Evolutionary conservation across 2,888 invertebrate species (phyloP).

Genomic region (Patella ulyssiponensis): DNA sequence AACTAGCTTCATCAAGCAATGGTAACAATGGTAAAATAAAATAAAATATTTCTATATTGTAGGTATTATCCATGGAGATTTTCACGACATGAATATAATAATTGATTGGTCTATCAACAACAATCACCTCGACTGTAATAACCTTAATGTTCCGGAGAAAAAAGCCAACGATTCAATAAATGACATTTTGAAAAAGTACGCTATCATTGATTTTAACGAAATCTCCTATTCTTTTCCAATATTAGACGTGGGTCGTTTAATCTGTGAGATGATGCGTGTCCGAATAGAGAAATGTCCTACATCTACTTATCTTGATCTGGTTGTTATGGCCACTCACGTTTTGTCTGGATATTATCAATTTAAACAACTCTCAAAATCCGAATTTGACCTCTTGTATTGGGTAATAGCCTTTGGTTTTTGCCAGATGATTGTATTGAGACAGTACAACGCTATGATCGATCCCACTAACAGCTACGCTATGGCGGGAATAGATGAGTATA

Average conservation of each 20-base stretch:
- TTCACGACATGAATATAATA: constrained; percentile 24
- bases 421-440: too few species aligned
- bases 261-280: constrained; percentile 27
- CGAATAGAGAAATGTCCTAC: not conserved
- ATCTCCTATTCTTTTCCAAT: constrained; percentile 19
- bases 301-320: not conserved
- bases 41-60: not conserved
- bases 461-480: too few species aligned
- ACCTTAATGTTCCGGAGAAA: too few species aligned
- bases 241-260: constrained; percentile 20
- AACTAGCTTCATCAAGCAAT: too few species aligned
- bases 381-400: too few species aligned
- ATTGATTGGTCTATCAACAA: not conserved
- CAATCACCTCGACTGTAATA: not conserved
- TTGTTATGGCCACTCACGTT: constrained; percentile 16
- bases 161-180: not conserved
- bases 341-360: constrained; percentile 14
- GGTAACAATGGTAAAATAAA: too few species aligned
- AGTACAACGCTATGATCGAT: too few species aligned
- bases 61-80: constrained; percentile 27
- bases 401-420: too few species aligned
- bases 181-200: constrained; percentile 15
- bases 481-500: too few species aligned
- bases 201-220: constrained; percentile 26
- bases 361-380: too few species aligned